These are phyloP conservation scores for Echeneis naucrates DNA, from an alignment of 2,797 vertebrate species.

Conservation along the genomic window DNA sequence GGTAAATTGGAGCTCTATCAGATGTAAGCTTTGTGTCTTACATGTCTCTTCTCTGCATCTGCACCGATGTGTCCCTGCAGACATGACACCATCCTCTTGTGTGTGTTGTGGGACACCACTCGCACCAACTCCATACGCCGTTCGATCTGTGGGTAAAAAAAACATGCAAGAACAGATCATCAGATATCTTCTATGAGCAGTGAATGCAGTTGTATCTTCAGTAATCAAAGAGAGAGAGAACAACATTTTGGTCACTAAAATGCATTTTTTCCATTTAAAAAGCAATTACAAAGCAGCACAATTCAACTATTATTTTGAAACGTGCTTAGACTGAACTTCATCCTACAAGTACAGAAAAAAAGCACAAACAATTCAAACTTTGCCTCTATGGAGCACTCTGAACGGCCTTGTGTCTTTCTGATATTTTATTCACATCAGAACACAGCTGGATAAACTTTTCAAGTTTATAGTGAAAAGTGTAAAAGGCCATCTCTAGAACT, in stretches of 20 bases:
- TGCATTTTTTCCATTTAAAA: not conserved
- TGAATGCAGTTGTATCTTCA: not conserved
- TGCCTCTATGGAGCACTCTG: no score
- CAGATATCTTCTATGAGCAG: not conserved
- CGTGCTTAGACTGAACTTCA: not conserved
- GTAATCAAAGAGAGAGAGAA: not conserved
- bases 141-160: conserved; percentile 87
- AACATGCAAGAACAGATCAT: not conserved
- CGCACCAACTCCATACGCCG: conserved; percentile 95
- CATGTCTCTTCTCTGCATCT: conserved; percentile 93
- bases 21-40: conserved; percentile 76
- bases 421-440: no score
- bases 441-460: no score
- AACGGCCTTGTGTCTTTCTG: no score
- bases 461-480: no score
- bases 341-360: not conserved
- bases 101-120: conserved; percentile 94
- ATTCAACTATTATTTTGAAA: not conserved
- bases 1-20: not conserved
- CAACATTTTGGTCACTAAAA: not conserved
- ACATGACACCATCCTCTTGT: conserved; percentile 92
- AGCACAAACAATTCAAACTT: no score
- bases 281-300: not conserved
- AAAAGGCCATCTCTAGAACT: no score
- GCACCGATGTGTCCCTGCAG: conserved; percentile 95